Conservation (phyloP, 2,113 vertebrate genomes). For the Pseudonaja textilis region DNA sequence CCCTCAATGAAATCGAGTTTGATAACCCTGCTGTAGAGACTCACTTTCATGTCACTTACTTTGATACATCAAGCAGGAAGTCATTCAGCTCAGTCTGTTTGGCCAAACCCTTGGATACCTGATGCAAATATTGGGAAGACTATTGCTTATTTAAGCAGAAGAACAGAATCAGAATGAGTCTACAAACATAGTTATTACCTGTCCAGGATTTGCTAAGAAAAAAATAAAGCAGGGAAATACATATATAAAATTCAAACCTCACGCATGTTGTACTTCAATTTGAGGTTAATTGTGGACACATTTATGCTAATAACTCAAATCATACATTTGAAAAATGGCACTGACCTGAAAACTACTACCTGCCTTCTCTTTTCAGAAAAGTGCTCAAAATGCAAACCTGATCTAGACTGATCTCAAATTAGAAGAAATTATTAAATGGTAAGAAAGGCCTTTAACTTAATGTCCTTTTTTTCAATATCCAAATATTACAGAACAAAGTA, state of each 20-base stretch:
- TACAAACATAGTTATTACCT: background rate
- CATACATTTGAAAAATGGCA: slow-evolving; percentile 18
- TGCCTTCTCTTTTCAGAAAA: background rate
- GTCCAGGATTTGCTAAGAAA: background rate
- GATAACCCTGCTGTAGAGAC: background rate
- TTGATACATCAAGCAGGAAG: slow-evolving; percentile 97
- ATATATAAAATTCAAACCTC: slow-evolving; percentile 7
- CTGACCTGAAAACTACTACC: background rate
- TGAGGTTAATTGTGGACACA: background rate
- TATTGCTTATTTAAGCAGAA: slow-evolving; percentile 41
- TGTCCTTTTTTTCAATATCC: background rate
- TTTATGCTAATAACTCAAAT: background rate
- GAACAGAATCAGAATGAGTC: slow-evolving; percentile 15
- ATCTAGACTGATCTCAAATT: background rate
- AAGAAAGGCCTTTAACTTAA: background rate
- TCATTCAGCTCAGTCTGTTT: slow-evolving; percentile 98
- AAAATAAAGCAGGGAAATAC: background rate
- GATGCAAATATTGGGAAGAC: slow-evolving; percentile 22
- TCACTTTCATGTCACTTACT: slow-evolving; percentile 79
- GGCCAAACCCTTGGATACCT: slow-evolving; percentile 96
- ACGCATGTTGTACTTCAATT: background rate
- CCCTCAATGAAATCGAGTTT: too few relatives aligned
- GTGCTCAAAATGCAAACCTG: background rate
- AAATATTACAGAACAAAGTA: background rate
- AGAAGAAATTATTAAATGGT: background rate